These are phyloP conservation scores for Sarcophaga caerulescens DNA, from an alignment of 2,888 invertebrate genomes.

Conservation along the genomic window DNA sequence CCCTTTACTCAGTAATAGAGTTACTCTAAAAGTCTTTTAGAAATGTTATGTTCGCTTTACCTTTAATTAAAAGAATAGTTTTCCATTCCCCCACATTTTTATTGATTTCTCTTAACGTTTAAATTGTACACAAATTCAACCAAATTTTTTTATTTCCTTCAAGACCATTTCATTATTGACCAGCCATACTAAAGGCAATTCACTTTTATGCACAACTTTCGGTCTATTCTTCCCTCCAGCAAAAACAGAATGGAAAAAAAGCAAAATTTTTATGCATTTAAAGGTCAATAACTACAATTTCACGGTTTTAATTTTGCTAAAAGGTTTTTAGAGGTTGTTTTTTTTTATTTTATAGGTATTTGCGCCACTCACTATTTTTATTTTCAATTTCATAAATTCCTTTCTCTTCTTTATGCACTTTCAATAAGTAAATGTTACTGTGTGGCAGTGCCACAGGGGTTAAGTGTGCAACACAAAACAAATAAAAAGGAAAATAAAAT, in stretches of 20 bases:
- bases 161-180: background rate
- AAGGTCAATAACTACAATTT: conserved; percentile 58
- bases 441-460: background rate
- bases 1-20: too few relatives aligned
- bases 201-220: background rate
- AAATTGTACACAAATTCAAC: background rate
- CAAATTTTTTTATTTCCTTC: background rate
- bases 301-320: conserved; percentile 59
- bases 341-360: background rate
- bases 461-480: too few relatives aligned
- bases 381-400: conserved; percentile 17
- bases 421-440: conserved; percentile 24
- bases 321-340: conserved; percentile 38
- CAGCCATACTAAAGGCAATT: background rate
- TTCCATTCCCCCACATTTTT: background rate
- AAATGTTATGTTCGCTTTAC: too few relatives aligned
- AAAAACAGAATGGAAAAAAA: background rate
- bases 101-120: background rate
- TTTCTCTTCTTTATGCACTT: background rate
- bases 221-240: background rate
- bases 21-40: too few relatives aligned
- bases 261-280: conserved; percentile 19
- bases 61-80: too few relatives aligned
- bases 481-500: too few relatives aligned
- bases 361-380: background rate